Percentiles rank a stretch among this genome's conserved stretches.
Evolutionary conservation across 2,113 vertebrate genomes (phyloP).

Genomic region (Lasiurus borealis): DNA sequence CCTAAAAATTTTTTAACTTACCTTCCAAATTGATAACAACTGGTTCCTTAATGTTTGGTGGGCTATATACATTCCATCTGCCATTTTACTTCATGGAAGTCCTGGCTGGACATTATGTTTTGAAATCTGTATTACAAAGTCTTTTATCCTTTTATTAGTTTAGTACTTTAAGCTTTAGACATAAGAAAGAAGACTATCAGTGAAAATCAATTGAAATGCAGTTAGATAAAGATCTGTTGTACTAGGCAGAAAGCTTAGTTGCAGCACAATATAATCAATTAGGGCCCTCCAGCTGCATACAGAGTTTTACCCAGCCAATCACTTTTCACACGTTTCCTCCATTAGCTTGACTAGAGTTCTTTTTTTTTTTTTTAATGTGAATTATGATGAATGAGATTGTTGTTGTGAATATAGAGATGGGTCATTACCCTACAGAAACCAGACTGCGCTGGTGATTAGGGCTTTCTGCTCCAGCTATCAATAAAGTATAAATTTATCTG

Average conservation of each 20-base stretch:
- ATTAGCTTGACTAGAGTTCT: conserved; percentile 86
- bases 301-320: conserved; percentile 87
- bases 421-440: conserved; percentile 87
- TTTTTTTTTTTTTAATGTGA: conserved; percentile 83
- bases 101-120: conserved; percentile 84
- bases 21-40: neutral
- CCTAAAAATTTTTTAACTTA: conserved; percentile 17
- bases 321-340: conserved; percentile 88
- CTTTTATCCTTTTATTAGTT: conserved; percentile 91
- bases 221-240: conserved; percentile 90
- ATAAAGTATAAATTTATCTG: conserved; percentile 85
- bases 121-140: conserved; percentile 89
- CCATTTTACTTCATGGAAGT: conserved; percentile 77
- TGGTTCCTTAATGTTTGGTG: conserved; percentile 43
- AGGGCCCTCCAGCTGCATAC: conserved; percentile 85
- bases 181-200: conserved; percentile 91
- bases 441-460: conserved; percentile 84
- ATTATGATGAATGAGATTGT: conserved; percentile 89
- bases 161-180: conserved; percentile 89
- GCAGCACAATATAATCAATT: conserved; percentile 89
- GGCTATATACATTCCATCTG: conserved; percentile 27
- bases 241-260: conserved; percentile 85
- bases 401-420: conserved; percentile 88
- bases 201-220: conserved; percentile 93
- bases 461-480: conserved; percentile 85